Base-by-base conservation (phyloP, 1,140 invertebrate species). In the Diabrotica virgifera region DNA sequence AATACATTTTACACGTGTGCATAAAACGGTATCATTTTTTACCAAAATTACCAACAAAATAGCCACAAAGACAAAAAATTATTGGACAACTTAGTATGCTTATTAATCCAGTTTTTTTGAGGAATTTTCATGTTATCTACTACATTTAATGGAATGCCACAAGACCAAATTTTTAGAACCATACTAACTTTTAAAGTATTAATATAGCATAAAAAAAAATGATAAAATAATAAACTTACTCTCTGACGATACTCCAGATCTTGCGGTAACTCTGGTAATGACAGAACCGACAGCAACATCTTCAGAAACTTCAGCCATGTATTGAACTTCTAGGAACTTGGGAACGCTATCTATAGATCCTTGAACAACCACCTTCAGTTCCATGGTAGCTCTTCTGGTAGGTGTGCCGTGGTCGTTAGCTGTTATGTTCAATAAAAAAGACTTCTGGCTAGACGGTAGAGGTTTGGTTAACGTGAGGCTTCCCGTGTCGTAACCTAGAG, bases 381-480 rank as follows among this genome's bases (percentile, higher is more conserved):
- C 82, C 67, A 86, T 83, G 53, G 86, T 81, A 13, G 84, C 82
- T 62, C 87, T 82, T 70, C 85, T 85, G 2, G 89, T 82, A 2
- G 90, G 91, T 40, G 79, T 77, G 0, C 93, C 94, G 69, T 93
- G 89, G 81, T 96, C 94, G 59, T 85, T 90, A 0, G 94, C 95
- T n/a, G 80, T 77, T 35, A 79, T 62, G 66, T 79, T 79, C 9
- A 78, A 60, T 8, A 68, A 52, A 40, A 73, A 74, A 5, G 64
- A 58, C 54, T 72, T 74, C 14, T 62, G 62, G 9, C 64, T 64
- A 8, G 59, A 62, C n/a, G 58, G 62, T 70, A 92, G 81, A 8
- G 90, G 84, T 67, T 88, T 90, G 53, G 85, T 85, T n/a, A 95
- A 75, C 14, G 86, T 90, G 13, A 96, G 79, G 59, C 89, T 81